A percentile compares a stretch with the other conserved stretches of the same genome.
Conservation (phyloP, 2,797 vertebrate species). For the Gephyroberyx darwinii region DNA sequence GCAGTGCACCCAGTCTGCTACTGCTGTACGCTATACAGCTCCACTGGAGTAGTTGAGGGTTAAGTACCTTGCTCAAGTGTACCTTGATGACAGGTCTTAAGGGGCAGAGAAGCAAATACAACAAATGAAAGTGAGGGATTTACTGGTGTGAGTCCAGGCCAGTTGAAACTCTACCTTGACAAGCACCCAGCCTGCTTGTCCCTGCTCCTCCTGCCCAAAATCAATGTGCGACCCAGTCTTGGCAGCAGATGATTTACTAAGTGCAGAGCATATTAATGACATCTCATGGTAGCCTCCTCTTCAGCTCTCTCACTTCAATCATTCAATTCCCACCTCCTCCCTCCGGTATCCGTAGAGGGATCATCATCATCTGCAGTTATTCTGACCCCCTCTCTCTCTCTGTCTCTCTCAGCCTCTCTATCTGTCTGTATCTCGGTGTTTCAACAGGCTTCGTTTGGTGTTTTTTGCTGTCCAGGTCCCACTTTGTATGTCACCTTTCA, state of each 20-base stretch:
- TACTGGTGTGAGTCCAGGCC: neutral
- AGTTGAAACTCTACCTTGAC: neutral
- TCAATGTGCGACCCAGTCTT: neutral
- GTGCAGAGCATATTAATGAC: constrained; percentile 10
- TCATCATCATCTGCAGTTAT: constrained; percentile 28
- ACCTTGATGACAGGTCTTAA: no score
- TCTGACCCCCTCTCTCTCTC: constrained; percentile 24
- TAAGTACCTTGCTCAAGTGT: no score
- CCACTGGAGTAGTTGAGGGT: no score
- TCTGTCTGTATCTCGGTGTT: no score
- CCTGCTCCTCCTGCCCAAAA: neutral
- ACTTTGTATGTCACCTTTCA: no score
- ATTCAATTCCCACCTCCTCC: constrained; percentile 31
- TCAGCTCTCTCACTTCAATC: constrained; percentile 23
- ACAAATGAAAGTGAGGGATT: constrained; percentile 19
- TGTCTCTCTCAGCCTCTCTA: neutral
- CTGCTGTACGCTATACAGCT: no score
- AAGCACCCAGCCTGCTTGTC: neutral
- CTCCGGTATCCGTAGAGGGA: constrained; percentile 22
- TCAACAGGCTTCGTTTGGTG: no score
- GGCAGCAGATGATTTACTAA: constrained; percentile 18
- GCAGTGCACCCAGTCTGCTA: no score
- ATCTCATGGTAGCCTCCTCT: constrained; percentile 6
- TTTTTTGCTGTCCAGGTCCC: no score
- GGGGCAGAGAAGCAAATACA: no score